Percentiles rank a stretch among this genome's conserved stretches.
Evolutionary conservation across 2,113 vertebrate species (phyloP).

Genomic region (Apteryx owenii): DNA sequence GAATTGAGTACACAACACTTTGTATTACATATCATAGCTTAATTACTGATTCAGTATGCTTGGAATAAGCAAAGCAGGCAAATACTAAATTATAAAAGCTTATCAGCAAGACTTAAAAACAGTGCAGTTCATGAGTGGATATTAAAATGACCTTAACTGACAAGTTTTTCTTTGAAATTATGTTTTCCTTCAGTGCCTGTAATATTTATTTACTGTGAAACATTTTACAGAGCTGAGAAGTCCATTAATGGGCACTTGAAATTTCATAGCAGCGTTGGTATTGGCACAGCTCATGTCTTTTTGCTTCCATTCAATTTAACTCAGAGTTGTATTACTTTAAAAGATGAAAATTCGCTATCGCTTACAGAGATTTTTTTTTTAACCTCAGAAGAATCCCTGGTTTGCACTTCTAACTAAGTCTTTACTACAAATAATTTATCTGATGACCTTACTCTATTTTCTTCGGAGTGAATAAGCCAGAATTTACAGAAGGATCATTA

Average conservation of each 20-base stretch:
- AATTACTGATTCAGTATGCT: slow-evolving; percentile 50
- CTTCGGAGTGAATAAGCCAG: not conserved
- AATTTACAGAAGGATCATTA: not conserved
- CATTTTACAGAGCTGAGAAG: slow-evolving; percentile 7
- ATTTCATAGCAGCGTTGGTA: not conserved
- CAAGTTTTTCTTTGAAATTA: slow-evolving; percentile 41
- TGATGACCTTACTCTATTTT: not conserved
- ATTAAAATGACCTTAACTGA: slow-evolving; percentile 58
- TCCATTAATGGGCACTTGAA: slow-evolving; percentile 44
- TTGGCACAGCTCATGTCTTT: not conserved
- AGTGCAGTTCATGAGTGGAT: slow-evolving; percentile 19
- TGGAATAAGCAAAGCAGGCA: slow-evolving; percentile 17
- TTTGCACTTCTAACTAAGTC: not conserved
- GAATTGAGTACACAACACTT: not conserved
- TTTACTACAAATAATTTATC: not conserved
- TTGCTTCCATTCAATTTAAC: slow-evolving; percentile 17
- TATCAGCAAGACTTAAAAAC: slow-evolving; percentile 20
- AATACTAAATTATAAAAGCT: slow-evolving; percentile 32
- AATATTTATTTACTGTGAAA: slow-evolving; percentile 47
- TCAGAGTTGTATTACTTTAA: slow-evolving; percentile 26
- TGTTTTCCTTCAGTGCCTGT: slow-evolving; percentile 45
- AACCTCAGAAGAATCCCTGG: not conserved
- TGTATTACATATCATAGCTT: slow-evolving; percentile 11
- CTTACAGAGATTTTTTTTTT: not conserved
- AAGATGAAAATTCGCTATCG: slow-evolving; percentile 8